Percentiles rank a stretch among this genome's conserved stretches.
These are phyloP conservation scores for Rousettus madagascariensis DNA, from an alignment of 2,797 vertebrate species.

Conservation along the genomic window DNA sequence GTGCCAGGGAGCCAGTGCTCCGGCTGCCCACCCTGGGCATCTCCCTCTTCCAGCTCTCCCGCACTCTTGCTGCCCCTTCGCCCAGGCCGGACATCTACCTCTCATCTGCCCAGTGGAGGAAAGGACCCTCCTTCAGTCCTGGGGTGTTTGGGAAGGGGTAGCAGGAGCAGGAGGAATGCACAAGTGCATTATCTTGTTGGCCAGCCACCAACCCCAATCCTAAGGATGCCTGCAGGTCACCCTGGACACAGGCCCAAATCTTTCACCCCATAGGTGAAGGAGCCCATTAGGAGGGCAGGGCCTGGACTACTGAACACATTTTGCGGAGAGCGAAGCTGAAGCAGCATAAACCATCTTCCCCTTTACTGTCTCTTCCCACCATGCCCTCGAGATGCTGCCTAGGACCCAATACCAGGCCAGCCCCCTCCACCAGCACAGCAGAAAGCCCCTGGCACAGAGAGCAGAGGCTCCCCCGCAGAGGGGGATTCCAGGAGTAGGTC, in stretches of 20 bases:
- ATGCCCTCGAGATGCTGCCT: background rate
- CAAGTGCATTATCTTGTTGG: no score
- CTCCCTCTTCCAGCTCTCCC: background rate
- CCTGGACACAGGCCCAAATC: background rate
- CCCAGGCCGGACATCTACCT: background rate
- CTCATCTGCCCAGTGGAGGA: background rate
- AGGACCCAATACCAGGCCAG: background rate
- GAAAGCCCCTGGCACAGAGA: background rate
- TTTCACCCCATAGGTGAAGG: background rate
- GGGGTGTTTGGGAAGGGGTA: background rate
- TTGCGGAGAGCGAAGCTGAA: background rate
- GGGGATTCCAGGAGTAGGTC: slow-evolving; percentile 26
- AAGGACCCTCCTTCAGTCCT: background rate
- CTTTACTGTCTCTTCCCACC: background rate
- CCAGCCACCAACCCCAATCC: background rate
- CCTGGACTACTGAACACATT: background rate
- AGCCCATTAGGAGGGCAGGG: no score
- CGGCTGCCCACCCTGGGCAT: background rate
- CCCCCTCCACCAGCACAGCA: background rate
- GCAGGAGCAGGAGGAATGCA: no score
- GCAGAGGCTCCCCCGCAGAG: background rate
- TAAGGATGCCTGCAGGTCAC: background rate
- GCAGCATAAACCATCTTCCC: background rate
- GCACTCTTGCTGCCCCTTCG: background rate
- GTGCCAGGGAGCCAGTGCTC: background rate